phyloP scores from a whole-genome alignment of 2,797 vertebrate species.

The Cyclopterus lumpus region DNA sequence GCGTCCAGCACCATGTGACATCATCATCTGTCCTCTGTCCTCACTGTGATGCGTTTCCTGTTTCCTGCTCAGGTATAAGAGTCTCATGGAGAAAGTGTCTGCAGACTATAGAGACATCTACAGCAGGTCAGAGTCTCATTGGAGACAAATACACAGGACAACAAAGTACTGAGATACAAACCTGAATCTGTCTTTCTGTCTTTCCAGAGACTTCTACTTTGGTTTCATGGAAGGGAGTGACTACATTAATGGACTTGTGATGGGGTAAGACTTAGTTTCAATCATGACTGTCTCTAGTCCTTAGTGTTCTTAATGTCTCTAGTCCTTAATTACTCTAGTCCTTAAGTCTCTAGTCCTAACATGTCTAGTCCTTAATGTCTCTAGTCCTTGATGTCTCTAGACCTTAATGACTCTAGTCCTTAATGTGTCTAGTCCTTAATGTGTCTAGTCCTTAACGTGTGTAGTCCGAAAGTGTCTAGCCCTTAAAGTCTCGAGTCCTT shows the following conservation, averaged over 20 bases:
- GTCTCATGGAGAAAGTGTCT: conserved; percentile 88
- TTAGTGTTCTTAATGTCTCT: not conserved
- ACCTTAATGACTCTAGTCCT: too few species aligned
- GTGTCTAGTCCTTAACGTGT: too few species aligned
- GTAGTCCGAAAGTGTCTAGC: too few species aligned
- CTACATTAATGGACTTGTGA: conserved; percentile 91
- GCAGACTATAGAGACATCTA: conserved; percentile 87
- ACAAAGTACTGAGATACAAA: not conserved
- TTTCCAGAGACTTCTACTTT: conserved; percentile 89
- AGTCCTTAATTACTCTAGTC: not conserved
- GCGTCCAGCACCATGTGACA: too few species aligned
- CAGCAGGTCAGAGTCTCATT: conserved; percentile 82
- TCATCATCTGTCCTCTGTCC: not conserved
- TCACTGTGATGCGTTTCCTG: conserved; percentile 19
- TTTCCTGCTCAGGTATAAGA: conserved; percentile 83
- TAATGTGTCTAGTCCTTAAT: too few species aligned
- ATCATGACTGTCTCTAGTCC: not conserved
- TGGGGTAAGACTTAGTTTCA: conserved; percentile 86
- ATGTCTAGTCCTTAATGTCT: not conserved
- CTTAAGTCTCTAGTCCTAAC: not conserved
- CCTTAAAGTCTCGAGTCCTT: not conserved
- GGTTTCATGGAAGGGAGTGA: conserved; percentile 92
- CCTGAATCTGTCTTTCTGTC: not conserved
- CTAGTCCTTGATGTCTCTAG: not conserved
- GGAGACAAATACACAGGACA: not conserved